Evolutionary conservation across 2,888 invertebrate species (phyloP), one percentile per base, ranked within the genome.

Genomic region (Rhagophthalmus giganteus): DNA sequence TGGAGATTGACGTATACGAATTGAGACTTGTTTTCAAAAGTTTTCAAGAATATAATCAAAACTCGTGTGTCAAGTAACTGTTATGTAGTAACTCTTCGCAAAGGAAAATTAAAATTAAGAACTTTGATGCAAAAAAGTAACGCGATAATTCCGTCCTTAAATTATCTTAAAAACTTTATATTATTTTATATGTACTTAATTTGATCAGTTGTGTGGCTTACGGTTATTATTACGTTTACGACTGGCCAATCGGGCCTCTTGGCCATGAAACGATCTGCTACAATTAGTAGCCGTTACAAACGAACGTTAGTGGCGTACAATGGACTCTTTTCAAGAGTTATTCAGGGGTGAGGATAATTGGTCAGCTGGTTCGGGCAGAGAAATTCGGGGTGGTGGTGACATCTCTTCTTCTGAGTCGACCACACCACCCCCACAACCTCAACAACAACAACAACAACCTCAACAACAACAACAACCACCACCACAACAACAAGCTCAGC

Each of bases 371-470:
- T 64, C 56, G 39, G 57, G 50, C n/a, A 58, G 61, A 45, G 67
- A 64, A 10, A 41, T 59, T 34, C 37, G 58, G 38, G 56, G 51
- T 34, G 58, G 47, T 27, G 53, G 45, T 37, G 55, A 59, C 53
- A 65, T 67, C 33, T 66, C 71, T 39, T 73, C 81, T 12, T 81
- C 80, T 1, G 83, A 82, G 64, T 82, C 82, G 57, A 81, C 83
- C 6, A 82, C 82, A 0, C 82, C 83, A 0, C 83, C 83, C 0
- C 80, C 81, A 37, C 50, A 8, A 55, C 70, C 60, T 74, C 74
- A 52, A 77, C 77, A 30, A 75, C 75, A n/a, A 35, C 70, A 60
- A 42, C 64, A 38, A 38, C 64, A 60, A 20, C 16, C 34, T n/a
- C 51, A 39, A 7, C 47, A 53, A 46, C 54, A 45, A 26, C 54